Base-by-base conservation (phyloP, 2,888 invertebrate species). In the Drosophila kambysellisi region DNA sequence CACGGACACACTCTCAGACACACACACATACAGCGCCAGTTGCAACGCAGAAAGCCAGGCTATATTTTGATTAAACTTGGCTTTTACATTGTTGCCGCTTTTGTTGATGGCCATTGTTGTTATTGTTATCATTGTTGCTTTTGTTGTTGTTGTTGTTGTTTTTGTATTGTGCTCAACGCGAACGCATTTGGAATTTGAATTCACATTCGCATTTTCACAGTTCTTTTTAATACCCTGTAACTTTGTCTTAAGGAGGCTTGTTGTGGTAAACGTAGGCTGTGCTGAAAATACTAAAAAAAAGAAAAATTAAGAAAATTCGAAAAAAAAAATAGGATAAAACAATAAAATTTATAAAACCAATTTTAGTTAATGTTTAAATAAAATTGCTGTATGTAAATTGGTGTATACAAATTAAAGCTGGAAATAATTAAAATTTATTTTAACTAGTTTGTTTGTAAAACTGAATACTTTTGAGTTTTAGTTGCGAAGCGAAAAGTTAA, bases 1-100 rank as follows among this genome's bases (percentile, higher is more conserved):
- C 12, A 43, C n/a, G 25, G 20, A 25, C 1, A 51, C 30, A 50
- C 54, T 52, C 29, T 48, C 25, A 20, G 9, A 4, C 15, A 29
- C 29, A 8, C 35, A 48, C 0, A 54, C 3, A 39, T 15, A 35
- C 6, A 51, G 41, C 11, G 25, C 20, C 37, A 58, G 20, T 51
- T 32, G 12, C 50, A 54, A 29, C n/a, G 29, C 37, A 56, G 43
- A 41, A 29, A 53, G 61, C 73, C 62, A 50, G 61, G 70, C 82
- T 61, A 80, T 77, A 83, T 88, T 88, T 83, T 85, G 85, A 85
- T 85, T 88, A 88, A 88, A 88, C 86, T 88, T 88, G 88, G 88
- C 85, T 88, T 85, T 88, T 86, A 86, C 86, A 70, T 70, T 68
- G 66, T 73, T 69, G 79, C 66, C 76, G 63, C 79, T 76, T 46